Percentiles rank a stretch among this genome's conserved stretches.
phyloP scores from a whole-genome alignment of 2,888 invertebrate genomes.

The Drosophila multiciliata region DNA sequence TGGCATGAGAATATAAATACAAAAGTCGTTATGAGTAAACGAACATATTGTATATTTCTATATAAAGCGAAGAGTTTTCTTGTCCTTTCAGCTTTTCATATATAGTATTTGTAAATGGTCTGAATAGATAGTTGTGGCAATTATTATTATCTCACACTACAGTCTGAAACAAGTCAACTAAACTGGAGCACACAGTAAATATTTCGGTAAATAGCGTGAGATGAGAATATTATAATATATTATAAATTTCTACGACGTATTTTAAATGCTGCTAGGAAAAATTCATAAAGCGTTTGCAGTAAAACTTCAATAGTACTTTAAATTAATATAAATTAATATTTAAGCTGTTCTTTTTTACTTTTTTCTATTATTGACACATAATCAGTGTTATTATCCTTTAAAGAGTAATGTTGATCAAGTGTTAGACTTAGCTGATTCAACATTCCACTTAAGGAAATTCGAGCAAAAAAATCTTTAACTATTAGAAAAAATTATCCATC shows the following conservation, averaged over 20 bases:
- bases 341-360: not conserved
- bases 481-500: no score
- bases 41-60: slow-evolving; percentile 6
- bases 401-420: not conserved
- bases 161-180: not conserved
- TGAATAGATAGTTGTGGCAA: slow-evolving; percentile 4
- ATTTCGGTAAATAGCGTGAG: not conserved
- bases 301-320: not conserved
- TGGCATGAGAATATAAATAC: slow-evolving; percentile 20
- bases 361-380: not conserved
- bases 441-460: not conserved
- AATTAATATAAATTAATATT: not conserved
- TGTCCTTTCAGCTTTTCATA: not conserved
- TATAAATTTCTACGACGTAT: not conserved
- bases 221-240: not conserved
- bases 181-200: slow-evolving; percentile 2
- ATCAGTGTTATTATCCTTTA: not conserved
- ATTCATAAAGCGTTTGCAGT: not conserved
- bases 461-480: not conserved
- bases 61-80: slow-evolving; percentile 1
- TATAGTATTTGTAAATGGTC: slow-evolving; percentile 15
- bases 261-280: not conserved
- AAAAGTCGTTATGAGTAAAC: not conserved
- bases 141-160: slow-evolving; percentile 1
- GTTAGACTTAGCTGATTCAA: not conserved